Conservation (phyloP, 30 jellyfish, hydroid and myxozoan species). For the Cassiopea xamachana region DNA sequence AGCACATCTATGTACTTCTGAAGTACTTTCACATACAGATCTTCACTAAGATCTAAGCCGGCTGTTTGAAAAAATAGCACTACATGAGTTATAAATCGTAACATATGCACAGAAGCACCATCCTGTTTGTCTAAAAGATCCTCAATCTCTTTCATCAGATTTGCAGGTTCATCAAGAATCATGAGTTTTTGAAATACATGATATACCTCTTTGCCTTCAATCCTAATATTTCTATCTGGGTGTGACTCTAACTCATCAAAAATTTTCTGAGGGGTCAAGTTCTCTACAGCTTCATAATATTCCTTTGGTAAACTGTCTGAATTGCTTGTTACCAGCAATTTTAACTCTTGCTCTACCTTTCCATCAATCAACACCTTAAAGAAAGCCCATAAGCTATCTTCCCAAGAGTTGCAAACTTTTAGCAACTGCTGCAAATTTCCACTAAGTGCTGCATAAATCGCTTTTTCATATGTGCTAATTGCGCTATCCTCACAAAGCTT, state of each 20-base stretch:
- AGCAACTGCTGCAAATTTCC: slow-evolving; percentile 86
- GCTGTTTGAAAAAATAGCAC: slow-evolving; percentile 61
- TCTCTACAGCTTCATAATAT: slow-evolving; percentile 26
- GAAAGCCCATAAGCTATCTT: slow-evolving; percentile 92
- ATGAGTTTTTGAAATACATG: slow-evolving; percentile 73
- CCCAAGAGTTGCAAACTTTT: slow-evolving; percentile 85
- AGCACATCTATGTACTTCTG: slow-evolving; percentile 50
- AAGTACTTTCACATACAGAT: slow-evolving; percentile 27
- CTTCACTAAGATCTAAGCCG: slow-evolving; percentile 55
- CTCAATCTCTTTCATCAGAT: slow-evolving; percentile 31
- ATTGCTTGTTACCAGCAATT: neutral
- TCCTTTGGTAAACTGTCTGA: slow-evolving; percentile 23
- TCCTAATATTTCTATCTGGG: slow-evolving; percentile 45
- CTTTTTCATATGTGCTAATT: slow-evolving; percentile 72
- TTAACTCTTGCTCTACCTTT: slow-evolving; percentile 80
- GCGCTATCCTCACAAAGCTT: slow-evolving; percentile 74
- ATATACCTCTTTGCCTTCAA: slow-evolving; percentile 68
- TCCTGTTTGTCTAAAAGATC: neutral
- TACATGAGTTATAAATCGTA: slow-evolving; percentile 56
- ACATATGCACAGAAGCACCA: slow-evolving; percentile 32
- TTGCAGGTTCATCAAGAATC: slow-evolving; percentile 74
- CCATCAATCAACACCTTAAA: slow-evolving; percentile 87
- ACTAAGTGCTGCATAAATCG: slow-evolving; percentile 93
- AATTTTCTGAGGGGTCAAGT: slow-evolving; percentile 67
- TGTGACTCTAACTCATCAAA: slow-evolving; percentile 73